Percentiles rank a stretch among this genome's conserved stretches.
Conservation (phyloP, 2,888 invertebrate genomes). For the Serrognathus titanus region DNA sequence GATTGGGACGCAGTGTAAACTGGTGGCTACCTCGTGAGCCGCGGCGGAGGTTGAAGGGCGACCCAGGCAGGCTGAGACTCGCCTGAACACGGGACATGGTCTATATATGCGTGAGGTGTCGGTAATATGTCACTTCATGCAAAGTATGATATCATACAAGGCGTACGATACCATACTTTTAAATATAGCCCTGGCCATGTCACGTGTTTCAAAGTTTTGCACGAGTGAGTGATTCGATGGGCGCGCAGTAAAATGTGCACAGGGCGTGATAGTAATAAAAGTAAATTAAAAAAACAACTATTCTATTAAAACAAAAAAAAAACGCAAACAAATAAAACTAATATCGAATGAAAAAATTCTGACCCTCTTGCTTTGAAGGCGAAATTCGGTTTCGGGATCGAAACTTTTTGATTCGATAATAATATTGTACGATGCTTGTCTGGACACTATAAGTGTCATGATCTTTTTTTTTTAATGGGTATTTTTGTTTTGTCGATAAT, state of each 20-base stretch:
- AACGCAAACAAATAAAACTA: conserved; percentile 3
- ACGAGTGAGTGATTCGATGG: not conserved
- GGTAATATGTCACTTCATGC: conserved; percentile 28
- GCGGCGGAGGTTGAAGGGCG: conserved; percentile 90
- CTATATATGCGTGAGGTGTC: conserved; percentile 44
- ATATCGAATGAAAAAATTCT: no score
- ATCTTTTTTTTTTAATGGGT: conserved; percentile 26
- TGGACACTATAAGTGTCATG: conserved; percentile 52
- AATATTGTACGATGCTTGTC: conserved; percentile 36
- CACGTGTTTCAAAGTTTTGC: conserved; percentile 11
- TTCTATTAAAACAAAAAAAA: conserved; percentile 5
- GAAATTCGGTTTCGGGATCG: no score
- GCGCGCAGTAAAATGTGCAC: conserved; percentile 6
- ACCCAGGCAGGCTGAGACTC: conserved; percentile 94
- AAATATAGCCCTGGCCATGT: conserved; percentile 23
- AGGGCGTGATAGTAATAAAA: conserved; percentile 12
- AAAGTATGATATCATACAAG: conserved; percentile 27
- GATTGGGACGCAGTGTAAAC: conserved; percentile 82
- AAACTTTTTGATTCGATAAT: conserved; percentile 3
- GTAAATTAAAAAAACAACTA: conserved; percentile 6
- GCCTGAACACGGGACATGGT: conserved; percentile 65
- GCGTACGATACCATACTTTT: conserved; percentile 29
- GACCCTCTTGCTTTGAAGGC: no score
- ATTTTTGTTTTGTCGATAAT: conserved; percentile 1
- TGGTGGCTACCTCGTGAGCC: conserved; percentile 90